Evolutionary conservation across 2,888 invertebrate species (phyloP).

Genomic region (Rhingia campestris): DNA sequence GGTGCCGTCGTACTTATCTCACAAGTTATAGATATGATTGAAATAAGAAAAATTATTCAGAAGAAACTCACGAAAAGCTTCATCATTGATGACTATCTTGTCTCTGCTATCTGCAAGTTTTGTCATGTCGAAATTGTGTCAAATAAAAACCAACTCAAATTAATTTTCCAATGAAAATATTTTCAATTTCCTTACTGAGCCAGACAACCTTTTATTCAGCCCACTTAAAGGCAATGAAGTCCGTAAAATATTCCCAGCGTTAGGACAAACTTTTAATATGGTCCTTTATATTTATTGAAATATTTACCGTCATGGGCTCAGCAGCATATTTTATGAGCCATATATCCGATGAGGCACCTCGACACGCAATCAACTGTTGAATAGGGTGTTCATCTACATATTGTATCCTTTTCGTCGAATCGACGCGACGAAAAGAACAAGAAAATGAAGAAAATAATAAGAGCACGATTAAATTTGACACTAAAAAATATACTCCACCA

Average conservation of each 20-base stretch:
- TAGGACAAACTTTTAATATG: conserved; percentile 36
- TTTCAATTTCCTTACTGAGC: conserved; percentile 1
- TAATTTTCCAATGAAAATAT: conserved; percentile 7
- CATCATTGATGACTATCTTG: not conserved
- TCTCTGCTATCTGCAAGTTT: not conserved
- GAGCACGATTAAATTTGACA: conserved; percentile 61
- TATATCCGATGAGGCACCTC: conserved; percentile 25
- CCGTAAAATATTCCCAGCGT: conserved; percentile 24
- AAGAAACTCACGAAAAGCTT: not conserved
- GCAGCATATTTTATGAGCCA: conserved; percentile 57
- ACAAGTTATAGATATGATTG: no score
- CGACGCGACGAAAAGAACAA: not conserved
- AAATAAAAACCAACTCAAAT: not conserved
- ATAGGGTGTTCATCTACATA: conserved; percentile 27
- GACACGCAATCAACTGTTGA: conserved; percentile 72
- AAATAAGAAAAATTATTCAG: not conserved
- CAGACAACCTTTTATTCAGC: conserved; percentile 51
- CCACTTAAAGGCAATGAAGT: conserved; percentile 56
- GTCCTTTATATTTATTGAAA: conserved; percentile 45
- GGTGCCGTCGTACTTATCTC: no score
- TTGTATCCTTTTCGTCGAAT: not conserved
- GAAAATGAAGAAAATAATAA: conserved; percentile 23
- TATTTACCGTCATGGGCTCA: conserved; percentile 52
- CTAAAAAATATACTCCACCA: conserved; percentile 40
- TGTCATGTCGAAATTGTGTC: not conserved